A percentile compares a stretch with the other conserved stretches of the same genome.
phyloP scores from a whole-genome alignment of 92 coral and sea anemone species.

The Epizoanthus scotinus region DNA sequence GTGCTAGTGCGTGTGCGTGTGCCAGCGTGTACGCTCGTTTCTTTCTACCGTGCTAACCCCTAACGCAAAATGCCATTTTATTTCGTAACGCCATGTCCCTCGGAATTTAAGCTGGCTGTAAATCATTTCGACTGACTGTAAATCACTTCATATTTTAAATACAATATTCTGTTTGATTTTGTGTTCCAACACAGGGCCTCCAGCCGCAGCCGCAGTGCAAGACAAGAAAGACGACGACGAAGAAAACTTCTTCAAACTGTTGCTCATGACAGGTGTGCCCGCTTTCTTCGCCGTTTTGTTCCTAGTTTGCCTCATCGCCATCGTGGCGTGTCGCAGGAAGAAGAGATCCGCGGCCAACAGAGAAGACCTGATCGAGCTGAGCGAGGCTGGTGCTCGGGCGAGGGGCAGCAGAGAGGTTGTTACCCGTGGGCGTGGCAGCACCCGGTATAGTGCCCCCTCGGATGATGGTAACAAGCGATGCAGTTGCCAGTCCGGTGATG shows the following conservation, averaged over 20 bases:
- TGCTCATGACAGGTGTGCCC: slow-evolving; percentile 37
- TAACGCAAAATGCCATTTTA: no score
- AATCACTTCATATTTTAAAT: no score
- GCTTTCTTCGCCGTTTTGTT: slow-evolving; percentile 30
- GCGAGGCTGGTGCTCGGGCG: background rate
- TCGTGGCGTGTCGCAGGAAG: slow-evolving; percentile 23
- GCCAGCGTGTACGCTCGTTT: no score
- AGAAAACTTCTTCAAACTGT: slow-evolving; percentile 17
- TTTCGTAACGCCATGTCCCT: no score
- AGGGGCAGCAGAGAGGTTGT: slow-evolving; percentile 18
- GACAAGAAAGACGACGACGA: slow-evolving; percentile 2
- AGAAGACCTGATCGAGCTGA: slow-evolving; percentile 17
- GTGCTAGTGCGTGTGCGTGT: no score
- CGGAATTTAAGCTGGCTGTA: no score
- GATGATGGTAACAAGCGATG: slow-evolving; percentile 27
- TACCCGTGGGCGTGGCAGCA: slow-evolving; percentile 41
- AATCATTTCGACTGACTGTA: no score
- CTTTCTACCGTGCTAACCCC: no score
- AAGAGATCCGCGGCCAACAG: slow-evolving; percentile 16
- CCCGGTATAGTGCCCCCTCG: slow-evolving; percentile 32
- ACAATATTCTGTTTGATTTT: no score
- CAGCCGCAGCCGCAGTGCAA: slow-evolving; percentile 32
- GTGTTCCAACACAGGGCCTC: background rate
- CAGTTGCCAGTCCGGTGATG: slow-evolving; percentile 26
- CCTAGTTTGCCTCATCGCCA: slow-evolving; percentile 18